Conservation (phyloP, 2,888 invertebrate species). For the Parelbella ahira region DNA sequence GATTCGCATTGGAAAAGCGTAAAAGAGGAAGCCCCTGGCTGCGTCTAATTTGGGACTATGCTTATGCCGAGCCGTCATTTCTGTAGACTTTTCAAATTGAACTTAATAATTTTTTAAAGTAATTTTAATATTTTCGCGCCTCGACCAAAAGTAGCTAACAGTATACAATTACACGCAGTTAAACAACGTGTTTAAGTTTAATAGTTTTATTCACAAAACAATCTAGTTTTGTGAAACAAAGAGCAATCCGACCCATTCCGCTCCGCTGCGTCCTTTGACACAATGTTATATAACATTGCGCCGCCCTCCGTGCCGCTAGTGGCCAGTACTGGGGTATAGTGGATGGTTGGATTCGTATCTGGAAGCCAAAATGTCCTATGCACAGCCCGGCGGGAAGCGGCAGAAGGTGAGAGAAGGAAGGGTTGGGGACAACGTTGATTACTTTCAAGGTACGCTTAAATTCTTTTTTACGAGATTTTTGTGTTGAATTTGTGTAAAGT, state of each 20-base stretch:
- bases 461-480: too few species aligned
- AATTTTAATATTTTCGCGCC: too few species aligned
- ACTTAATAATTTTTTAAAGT: too few species aligned
- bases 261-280: constrained; percentile 51
- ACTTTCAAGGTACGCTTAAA: constrained; percentile 63
- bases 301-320: neutral
- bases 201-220: too few species aligned
- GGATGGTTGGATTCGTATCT: too few species aligned
- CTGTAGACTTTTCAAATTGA: too few species aligned
- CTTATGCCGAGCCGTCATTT: too few species aligned
- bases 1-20: too few species aligned
- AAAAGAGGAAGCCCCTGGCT: too few species aligned
- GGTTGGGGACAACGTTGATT: constrained; percentile 49
- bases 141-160: neutral
- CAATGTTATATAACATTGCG: constrained; percentile 53
- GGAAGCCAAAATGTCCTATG: constrained; percentile 47
- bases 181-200: constrained; percentile 10
- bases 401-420: constrained; percentile 60
- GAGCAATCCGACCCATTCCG: constrained; percentile 37
- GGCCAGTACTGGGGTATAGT: neutral
- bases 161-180: constrained; percentile 16
- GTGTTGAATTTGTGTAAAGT: too few species aligned
- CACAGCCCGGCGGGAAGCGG: constrained; percentile 54
- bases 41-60: too few species aligned
- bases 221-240: constrained; percentile 39